Percentiles rank a stretch among this genome's conserved stretches.
Conservation (phyloP, 2,888 invertebrate genomes). For the Ormyrus labotus region DNA sequence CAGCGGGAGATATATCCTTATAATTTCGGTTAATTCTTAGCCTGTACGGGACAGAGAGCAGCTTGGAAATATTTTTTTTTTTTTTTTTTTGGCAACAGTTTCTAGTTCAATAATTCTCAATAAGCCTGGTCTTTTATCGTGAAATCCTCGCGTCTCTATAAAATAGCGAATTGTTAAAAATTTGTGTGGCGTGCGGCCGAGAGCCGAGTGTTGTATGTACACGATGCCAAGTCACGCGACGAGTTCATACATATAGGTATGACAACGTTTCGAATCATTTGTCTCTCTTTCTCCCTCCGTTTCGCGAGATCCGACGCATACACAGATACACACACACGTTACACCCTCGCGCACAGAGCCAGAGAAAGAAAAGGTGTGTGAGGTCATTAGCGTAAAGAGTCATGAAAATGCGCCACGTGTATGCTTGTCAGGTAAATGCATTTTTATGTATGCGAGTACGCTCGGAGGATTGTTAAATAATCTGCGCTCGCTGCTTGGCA, state of each 20-base stretch:
- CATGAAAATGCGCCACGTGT: neutral
- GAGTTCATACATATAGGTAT: constrained; percentile 3
- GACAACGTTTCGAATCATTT: constrained; percentile 50
- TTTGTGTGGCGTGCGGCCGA: constrained; percentile 16
- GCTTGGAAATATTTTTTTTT: neutral
- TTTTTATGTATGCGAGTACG: constrained; percentile 2
- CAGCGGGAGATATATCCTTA: too few relatives aligned
- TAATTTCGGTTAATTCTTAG: too few relatives aligned
- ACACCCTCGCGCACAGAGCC: too few relatives aligned
- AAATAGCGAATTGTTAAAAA: constrained; percentile 47
- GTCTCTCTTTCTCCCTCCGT: constrained; percentile 13
- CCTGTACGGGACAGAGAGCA: neutral
- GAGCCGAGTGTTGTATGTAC: neutral
- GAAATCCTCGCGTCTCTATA: neutral
- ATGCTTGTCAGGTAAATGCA: neutral
- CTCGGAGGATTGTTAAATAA: constrained; percentile 22
- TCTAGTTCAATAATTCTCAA: neutral
- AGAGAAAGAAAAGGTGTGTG: neutral
- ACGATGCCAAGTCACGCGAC: constrained; percentile 28
- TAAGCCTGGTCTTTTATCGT: too few relatives aligned
- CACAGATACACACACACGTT: too few relatives aligned
- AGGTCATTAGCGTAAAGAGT: neutral
- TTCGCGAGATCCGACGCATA: neutral
- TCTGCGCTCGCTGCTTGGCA: constrained; percentile 8
- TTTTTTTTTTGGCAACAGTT: neutral